phyloP scores from a whole-genome alignment of 2,113 vertebrate genomes.

The Geothlypis trichas region DNA sequence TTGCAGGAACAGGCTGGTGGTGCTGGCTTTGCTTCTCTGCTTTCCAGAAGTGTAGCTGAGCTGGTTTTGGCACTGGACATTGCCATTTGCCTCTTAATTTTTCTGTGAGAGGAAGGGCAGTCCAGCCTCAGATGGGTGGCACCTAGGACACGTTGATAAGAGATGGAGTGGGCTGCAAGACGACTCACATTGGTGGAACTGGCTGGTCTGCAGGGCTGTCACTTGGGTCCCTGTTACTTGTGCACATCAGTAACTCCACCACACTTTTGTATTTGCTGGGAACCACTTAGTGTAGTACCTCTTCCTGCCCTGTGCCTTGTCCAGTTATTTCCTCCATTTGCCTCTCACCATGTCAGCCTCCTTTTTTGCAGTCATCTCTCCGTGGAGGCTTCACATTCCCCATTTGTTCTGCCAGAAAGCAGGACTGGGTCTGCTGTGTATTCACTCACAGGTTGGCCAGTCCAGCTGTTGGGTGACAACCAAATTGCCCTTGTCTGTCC shows the following conservation, averaged over 20 bases:
- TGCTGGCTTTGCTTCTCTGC: background rate
- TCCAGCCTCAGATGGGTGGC: background rate
- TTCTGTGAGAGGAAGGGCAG: background rate
- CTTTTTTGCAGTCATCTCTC: background rate
- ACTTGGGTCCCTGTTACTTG: fast-evolving
- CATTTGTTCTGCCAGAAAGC: background rate
- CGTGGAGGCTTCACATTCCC: background rate
- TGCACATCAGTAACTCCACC: background rate
- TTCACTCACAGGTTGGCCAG: background rate
- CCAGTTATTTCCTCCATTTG: background rate
- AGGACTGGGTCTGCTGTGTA: background rate
- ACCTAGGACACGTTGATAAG: fast-evolving
- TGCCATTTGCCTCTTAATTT: background rate
- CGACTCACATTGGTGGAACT: background rate
- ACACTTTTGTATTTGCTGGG: background rate
- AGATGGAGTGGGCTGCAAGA: background rate
- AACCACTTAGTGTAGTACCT: background rate
- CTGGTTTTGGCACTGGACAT: background rate
- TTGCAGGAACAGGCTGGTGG: background rate
- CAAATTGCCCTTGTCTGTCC: background rate
- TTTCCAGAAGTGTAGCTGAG: background rate
- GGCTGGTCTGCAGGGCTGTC: background rate
- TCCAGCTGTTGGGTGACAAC: background rate
- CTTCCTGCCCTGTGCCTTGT: background rate
- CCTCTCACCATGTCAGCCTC: background rate